These are phyloP conservation scores for Cataglyphis livida DNA, from an alignment of 2,888 invertebrate genomes.

Conservation along the genomic window DNA sequence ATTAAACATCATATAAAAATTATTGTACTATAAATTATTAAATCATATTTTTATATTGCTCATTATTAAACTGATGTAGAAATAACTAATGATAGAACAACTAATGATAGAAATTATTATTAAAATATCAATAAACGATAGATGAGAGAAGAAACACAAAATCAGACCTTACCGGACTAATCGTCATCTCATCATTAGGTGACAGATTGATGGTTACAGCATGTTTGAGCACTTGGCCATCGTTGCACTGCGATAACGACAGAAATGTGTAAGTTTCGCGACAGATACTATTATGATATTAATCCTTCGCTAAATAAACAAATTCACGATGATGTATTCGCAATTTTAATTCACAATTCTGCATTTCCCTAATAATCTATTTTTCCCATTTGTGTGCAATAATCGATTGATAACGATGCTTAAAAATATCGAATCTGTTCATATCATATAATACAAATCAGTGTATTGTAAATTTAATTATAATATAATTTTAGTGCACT, in stretches of 20 bases:
- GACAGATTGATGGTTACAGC: slow-evolving; percentile 75
- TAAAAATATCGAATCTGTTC: not conserved
- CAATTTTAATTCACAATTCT: not conserved
- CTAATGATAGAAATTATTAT: not conserved
- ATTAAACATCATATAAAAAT: not conserved
- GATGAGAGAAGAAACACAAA: not conserved
- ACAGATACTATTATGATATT: not conserved
- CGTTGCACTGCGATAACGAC: slow-evolving; percentile 65
- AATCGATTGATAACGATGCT: not conserved
- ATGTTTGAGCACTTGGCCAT: slow-evolving; percentile 66
- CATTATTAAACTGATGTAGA: not conserved
- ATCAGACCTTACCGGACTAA: slow-evolving; percentile 75
- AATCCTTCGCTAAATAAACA: not conserved
- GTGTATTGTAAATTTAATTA: not conserved
- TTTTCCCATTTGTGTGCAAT: not conserved
- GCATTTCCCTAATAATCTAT: not conserved
- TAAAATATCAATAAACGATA: not conserved
- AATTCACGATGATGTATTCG: too few relatives aligned
- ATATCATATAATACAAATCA: not conserved
- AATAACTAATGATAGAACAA: not conserved
- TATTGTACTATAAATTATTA: not conserved
- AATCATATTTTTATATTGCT: not conserved
- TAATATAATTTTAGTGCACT: not conserved
- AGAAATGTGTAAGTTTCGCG: not conserved
- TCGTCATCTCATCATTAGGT: slow-evolving; percentile 74